Conservation (phyloP, 2,113 vertebrate genomes). For the Puma concolor region DNA sequence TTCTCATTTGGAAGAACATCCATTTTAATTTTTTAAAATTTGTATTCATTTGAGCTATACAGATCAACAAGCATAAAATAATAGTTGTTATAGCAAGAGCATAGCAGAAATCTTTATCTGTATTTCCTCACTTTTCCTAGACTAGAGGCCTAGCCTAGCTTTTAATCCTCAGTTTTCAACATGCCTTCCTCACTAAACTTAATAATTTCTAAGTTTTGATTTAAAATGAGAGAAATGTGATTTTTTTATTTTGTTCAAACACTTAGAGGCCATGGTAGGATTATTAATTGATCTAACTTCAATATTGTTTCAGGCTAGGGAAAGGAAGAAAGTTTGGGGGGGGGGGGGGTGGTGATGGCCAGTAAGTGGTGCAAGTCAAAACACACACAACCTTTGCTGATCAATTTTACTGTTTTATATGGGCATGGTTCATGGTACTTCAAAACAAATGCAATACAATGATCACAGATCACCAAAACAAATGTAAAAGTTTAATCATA, state of each 20-base stretch:
- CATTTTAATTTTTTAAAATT: not conserved
- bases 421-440: not conserved
- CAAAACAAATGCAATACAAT: not conserved
- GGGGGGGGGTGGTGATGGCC: not conserved
- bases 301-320: not conserved
- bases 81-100: not conserved
- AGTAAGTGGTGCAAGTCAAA: not conserved
- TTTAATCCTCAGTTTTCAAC: not conserved
- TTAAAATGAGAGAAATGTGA: not conserved
- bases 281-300: not conserved
- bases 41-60: slow-evolving; percentile 34
- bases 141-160: not conserved
- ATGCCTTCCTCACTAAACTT: not conserved
- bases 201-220: not conserved
- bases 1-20: slow-evolving; percentile 35
- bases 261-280: not conserved
- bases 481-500: not conserved
- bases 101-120: not conserved
- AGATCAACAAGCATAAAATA: not conserved
- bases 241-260: not conserved
- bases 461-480: not conserved
- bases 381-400: not conserved
- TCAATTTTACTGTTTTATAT: not conserved
- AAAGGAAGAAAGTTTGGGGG: not conserved
- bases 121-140: not conserved